Evolutionary conservation across 1,140 invertebrate genomes (phyloP), one percentile per base, ranked within the genome.

Genomic region (Trinorchestia longiramus): DNA sequence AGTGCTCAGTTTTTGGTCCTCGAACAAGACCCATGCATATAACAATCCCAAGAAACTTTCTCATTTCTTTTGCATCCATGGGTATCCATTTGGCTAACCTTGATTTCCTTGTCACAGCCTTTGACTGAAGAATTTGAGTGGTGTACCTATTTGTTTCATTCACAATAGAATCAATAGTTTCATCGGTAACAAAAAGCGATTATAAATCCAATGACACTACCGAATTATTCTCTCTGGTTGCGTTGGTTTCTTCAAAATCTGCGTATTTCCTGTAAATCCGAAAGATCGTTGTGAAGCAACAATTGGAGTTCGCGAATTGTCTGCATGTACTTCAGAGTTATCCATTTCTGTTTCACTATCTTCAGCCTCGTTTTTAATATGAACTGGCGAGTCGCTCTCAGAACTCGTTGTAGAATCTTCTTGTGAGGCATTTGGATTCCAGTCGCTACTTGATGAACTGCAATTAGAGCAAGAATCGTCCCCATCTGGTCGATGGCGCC

Each of bases 21-120:
- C 45, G 36, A 47, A 95, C 95, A 28, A 95, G 95, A 47, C 96
- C 96, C 96, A 96, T 96, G 43, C 90, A 95, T 0, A 96, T 96
- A 62, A 94, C 53, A 43, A 96, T 96, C 19, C 95, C 95, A 47
- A 96, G 53, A 43, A 96, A 96, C 17, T 77, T 95, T 62, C 47
- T 95, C 36, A 96, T 43, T 96, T 96, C 96, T 42, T 90, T 92
- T 92, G 90, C 92, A 43, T 94, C 44, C 28, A 44, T 45, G 43
- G 92, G 92, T 44, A n/a, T 94, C 43, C 92, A 94, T 94, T 94
- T 47, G 44, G 92, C n/a, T n/a, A n/a, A n/a, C n/a, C n/a, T n/a
- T n/a, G n/a, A n/a, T n/a, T n/a, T n/a, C n/a, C n/a, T n/a, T n/a
- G n/a, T n/a, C 44, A 96, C 36, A 96, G 53, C 47, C 95, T 87